These are phyloP conservation scores for Ostrea edulis DNA, from an alignment of 1,140 invertebrate species.

Conservation along the genomic window DNA sequence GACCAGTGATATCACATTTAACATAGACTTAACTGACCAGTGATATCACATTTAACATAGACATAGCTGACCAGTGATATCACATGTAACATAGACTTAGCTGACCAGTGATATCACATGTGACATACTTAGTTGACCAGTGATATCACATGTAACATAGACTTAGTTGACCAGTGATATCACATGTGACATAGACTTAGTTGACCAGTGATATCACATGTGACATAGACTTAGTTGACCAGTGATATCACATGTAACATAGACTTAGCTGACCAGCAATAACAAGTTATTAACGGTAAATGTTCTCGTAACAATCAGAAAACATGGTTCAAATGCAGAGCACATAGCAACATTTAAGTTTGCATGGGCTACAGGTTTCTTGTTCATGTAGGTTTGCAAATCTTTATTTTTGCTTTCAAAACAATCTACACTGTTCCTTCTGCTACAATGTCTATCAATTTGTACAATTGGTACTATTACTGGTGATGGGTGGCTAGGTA, in stretches of 20 bases:
- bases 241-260: not conserved
- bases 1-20: no score
- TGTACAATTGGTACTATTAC: not conserved
- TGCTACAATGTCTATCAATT: not conserved
- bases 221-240: not conserved
- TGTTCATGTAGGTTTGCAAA: no score
- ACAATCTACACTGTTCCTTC: not conserved
- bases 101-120: no score
- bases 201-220: not conserved
- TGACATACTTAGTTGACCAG: no score
- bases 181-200: not conserved
- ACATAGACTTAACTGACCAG: no score
- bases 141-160: not conserved
- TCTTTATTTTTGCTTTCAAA: not conserved
- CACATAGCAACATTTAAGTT: not conserved
- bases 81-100: no score
- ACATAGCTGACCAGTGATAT: no score
- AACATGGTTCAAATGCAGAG: not conserved
- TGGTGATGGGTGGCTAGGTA: not conserved
- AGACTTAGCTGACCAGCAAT: not conserved
- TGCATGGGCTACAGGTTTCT: not conserved
- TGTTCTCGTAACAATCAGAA: not conserved
- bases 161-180: not conserved
- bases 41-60: no score
- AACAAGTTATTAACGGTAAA: conserved; percentile 11